Evolutionary conservation across 2,888 invertebrate genomes (phyloP).

Genomic region (Cyaniris semiargus): DNA sequence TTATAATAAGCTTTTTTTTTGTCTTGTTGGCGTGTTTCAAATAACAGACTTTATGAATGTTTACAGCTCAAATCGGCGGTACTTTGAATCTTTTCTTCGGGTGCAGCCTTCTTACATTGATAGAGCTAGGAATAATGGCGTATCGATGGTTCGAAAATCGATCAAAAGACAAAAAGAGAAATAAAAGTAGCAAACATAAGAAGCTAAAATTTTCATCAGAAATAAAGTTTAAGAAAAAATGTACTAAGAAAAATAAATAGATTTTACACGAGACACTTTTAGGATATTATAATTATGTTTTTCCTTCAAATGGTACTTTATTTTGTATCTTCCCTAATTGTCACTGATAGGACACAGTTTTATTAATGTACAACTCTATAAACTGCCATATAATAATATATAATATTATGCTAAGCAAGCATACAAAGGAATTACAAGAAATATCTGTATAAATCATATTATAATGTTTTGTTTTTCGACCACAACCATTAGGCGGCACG

Average conservation of each 20-base stretch:
- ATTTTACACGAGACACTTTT: neutral
- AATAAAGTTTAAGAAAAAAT: neutral
- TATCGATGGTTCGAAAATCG: conserved; percentile 29
- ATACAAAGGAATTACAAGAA: neutral
- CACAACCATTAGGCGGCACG: conserved; percentile 5
- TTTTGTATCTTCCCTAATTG: neutral
- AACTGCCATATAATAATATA: neutral
- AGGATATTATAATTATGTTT: neutral
- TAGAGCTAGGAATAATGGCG: conserved; percentile 50
- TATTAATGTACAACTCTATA: neutral
- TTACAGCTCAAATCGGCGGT: conserved; percentile 67
- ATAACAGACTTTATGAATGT: neutral
- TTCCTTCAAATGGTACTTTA: neutral
- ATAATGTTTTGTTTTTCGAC: conserved; percentile 8
- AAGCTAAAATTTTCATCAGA: neutral
- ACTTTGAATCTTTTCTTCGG: conserved; percentile 68
- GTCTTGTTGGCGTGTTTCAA: neutral
- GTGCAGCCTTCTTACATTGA: conserved; percentile 61
- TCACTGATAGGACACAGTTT: no score
- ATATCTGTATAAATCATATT: conserved; percentile 13
- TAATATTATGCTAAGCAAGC: neutral
- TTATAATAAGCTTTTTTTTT: neutral
- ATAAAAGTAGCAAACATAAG: neutral
- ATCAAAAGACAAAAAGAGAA: neutral
- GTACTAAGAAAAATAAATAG: neutral